Conservation (phyloP, 2,113 vertebrate genomes). For the mouse (Mus musculus) region DNA sequence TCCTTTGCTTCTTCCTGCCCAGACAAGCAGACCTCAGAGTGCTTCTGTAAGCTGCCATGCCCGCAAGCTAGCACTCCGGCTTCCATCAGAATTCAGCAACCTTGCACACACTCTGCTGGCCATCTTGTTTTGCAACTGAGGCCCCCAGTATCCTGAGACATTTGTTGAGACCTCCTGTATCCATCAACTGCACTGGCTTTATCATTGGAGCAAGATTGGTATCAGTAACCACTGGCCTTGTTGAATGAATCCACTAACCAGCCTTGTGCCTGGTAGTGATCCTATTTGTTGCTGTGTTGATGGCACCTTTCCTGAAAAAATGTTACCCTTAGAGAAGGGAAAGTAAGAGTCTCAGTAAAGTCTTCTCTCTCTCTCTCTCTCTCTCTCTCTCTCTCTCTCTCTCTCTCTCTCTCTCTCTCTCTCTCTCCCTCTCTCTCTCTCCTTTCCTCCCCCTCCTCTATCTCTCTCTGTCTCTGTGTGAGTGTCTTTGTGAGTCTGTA, state of each 20-base stretch:
- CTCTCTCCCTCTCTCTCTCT: too few relatives aligned
- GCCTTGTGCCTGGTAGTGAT: rapidly evolving
- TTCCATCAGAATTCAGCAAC: background rate
- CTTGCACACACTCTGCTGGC: too few relatives aligned
- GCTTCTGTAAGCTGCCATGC: background rate
- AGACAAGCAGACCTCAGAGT: background rate
- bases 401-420: too few relatives aligned
- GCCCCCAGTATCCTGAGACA: background rate
- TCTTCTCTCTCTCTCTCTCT: background rate
- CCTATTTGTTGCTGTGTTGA: background rate
- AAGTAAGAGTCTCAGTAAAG: background rate
- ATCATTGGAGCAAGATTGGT: background rate
- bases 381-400: background rate
- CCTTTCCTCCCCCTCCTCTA: background rate
- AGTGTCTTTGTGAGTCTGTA: background rate
- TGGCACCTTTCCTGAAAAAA: background rate
- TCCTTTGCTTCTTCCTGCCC: conserved; percentile 17
- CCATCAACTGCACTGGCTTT: background rate
- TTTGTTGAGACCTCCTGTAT: background rate
- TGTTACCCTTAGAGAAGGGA: background rate
- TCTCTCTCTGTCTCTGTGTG: background rate
- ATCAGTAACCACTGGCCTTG: rapidly evolving
- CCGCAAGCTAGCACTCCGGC: background rate
- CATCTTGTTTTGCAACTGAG: background rate
- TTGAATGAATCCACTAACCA: background rate